Conservation (phyloP, 2,797 vertebrate genomes). For the Sebastes ruberrimus region DNA sequence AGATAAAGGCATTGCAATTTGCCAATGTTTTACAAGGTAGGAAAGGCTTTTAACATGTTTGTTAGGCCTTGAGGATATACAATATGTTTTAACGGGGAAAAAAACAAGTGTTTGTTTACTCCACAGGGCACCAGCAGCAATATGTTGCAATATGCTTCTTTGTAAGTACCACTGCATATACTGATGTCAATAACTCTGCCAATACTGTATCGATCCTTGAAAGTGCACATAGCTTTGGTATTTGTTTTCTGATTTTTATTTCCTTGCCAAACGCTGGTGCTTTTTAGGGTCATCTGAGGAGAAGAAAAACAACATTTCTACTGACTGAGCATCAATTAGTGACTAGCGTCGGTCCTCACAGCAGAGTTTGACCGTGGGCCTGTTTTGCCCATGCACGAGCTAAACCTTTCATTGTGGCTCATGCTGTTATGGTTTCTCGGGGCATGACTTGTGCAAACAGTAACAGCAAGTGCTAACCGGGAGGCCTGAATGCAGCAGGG, state of each 20-base stretch:
- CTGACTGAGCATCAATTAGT: slow-evolving; percentile 36
- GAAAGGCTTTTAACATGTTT: neutral
- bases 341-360: slow-evolving; percentile 24
- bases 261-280: neutral
- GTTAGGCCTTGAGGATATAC: neutral
- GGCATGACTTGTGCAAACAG: slow-evolving; percentile 42
- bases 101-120: neutral
- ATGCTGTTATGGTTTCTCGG: slow-evolving; percentile 35
- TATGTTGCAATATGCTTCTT: neutral
- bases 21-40: neutral
- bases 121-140: neutral
- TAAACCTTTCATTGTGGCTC: slow-evolving; percentile 43
- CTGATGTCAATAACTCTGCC: neutral
- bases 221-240: slow-evolving; percentile 1
- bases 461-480: slow-evolving; percentile 45
- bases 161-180: neutral
- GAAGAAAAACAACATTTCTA: neutral
- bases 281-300: slow-evolving; percentile 25
- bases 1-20: neutral
- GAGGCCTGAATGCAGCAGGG: slow-evolving; percentile 27
- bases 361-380: slow-evolving; percentile 31
- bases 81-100: neutral
- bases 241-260: slow-evolving; percentile 11
- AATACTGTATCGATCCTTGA: slow-evolving; percentile 9
- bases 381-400: slow-evolving; percentile 29